phyloP scores from a whole-genome alignment of 2,113 vertebrate genomes.

The Xiphophorus hellerii region DNA sequence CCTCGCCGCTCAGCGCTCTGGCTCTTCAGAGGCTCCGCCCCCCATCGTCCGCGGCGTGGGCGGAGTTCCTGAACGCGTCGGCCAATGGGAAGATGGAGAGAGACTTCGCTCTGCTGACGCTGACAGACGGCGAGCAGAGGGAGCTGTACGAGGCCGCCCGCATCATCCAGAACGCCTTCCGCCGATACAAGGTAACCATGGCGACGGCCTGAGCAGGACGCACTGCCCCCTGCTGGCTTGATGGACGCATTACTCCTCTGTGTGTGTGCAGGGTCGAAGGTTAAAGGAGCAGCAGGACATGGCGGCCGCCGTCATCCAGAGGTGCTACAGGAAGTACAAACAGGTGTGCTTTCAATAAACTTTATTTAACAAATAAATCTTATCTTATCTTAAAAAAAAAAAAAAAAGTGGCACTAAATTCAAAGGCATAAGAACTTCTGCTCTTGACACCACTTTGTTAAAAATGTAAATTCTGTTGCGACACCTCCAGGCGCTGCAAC shows the following conservation, averaged over 20 bases:
- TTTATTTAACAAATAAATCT: too few relatives aligned
- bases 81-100: conserved; percentile 90
- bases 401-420: too few relatives aligned
- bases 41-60: conserved; percentile 85
- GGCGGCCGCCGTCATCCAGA: conserved; percentile 90
- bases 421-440: too few relatives aligned
- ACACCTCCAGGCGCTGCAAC: too few relatives aligned
- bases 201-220: background rate
- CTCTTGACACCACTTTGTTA: too few relatives aligned
- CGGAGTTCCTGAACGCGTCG: conserved; percentile 90
- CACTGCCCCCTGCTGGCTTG: background rate
- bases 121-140: conserved; percentile 89
- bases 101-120: conserved; percentile 88
- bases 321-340: conserved; percentile 92
- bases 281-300: conserved; percentile 85
- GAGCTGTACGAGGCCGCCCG: conserved; percentile 90
- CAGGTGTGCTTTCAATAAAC: conserved; percentile 70
- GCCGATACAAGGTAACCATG: conserved; percentile 85
- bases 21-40: conserved; percentile 86
- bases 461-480: too few relatives aligned
- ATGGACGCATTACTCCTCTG: background rate
- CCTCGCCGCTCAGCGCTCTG: conserved; percentile 81
- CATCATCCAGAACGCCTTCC: conserved; percentile 91
- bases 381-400: too few relatives aligned
- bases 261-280: conserved; percentile 77